Evolutionary conservation across 2,888 invertebrate genomes (phyloP).

Genomic region (Acleris sparsana): DNA sequence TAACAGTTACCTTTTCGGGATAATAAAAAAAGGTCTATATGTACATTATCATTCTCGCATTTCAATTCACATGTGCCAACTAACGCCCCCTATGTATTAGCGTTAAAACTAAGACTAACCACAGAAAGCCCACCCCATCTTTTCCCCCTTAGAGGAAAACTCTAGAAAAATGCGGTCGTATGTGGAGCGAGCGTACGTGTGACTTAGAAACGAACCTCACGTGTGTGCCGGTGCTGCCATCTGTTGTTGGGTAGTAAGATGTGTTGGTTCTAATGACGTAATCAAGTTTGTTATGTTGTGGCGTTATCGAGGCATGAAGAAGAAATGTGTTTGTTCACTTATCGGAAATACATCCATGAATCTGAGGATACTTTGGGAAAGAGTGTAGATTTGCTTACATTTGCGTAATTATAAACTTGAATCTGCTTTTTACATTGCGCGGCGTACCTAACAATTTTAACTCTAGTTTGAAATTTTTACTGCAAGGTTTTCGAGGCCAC

Average conservation of each 20-base stretch:
- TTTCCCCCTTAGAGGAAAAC: conserved; percentile 64
- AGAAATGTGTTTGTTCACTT: not conserved
- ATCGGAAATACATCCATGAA: no score
- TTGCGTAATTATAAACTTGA: no score
- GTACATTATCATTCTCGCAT: not conserved
- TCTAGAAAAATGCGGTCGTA: conserved; percentile 66
- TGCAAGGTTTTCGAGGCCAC: no score
- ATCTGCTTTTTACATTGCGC: no score
- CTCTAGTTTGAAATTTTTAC: no score
- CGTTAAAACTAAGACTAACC: conserved; percentile 64
- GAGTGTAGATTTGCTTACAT: no score
- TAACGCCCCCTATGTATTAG: conserved; percentile 74
- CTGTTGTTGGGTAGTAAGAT: conserved; percentile 67
- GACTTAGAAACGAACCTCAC: conserved; percentile 48
- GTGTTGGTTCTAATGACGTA: conserved; percentile 24
- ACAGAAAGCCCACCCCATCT: conserved; percentile 62
- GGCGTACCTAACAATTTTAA: no score
- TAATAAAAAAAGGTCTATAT: no score
- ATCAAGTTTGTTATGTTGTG: conserved; percentile 8
- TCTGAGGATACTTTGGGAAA: no score
- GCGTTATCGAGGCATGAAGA: not conserved
- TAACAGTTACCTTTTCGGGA: no score
- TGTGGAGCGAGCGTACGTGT: conserved; percentile 57
- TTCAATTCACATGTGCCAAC: conserved; percentile 40
- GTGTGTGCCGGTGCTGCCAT: conserved; percentile 56